phyloP scores from a whole-genome alignment of 2,888 invertebrate species.

The Petrolisthes manimaculis region DNA sequence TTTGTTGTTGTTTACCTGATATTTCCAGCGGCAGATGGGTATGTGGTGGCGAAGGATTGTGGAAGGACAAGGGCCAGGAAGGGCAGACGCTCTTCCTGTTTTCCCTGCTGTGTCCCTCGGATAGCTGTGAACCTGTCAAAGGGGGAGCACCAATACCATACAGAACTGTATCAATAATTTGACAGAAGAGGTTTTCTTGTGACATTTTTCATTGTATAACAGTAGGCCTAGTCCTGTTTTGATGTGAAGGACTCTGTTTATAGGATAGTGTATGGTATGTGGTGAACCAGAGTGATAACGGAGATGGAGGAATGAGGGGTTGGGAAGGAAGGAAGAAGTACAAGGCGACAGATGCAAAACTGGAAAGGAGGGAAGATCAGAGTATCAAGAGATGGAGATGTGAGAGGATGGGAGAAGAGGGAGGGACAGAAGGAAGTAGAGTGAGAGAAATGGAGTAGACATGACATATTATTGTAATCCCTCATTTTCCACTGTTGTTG shows the following conservation, averaged over 20 bases:
- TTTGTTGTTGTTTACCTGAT: conserved; percentile 48
- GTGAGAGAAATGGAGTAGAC: neutral
- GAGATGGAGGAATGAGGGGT: neutral
- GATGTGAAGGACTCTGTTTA: too few species aligned
- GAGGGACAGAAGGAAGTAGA: conserved; percentile 16
- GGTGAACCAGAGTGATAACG: neutral
- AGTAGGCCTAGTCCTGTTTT: too few species aligned
- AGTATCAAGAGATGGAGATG: neutral
- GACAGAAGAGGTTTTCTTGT: too few species aligned
- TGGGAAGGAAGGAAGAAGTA: too few species aligned
- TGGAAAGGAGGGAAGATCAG: too few species aligned
- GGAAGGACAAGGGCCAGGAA: conserved; percentile 87
- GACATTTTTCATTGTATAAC: too few species aligned
- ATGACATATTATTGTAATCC: neutral
- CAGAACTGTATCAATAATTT: too few species aligned
- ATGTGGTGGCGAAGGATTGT: conserved; percentile 75
- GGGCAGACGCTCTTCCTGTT: conserved; percentile 90
- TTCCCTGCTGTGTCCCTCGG: conserved; percentile 88
- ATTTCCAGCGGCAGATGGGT: conserved; percentile 76
- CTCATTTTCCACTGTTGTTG: too few species aligned
- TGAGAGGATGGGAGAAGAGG: conserved; percentile 2
- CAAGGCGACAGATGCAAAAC: too few species aligned
- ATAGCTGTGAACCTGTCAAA: conserved; percentile 79
- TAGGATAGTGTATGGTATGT: too few species aligned
- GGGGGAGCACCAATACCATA: neutral